A percentile compares a stretch with the other conserved stretches of the same genome.
phyloP scores from a whole-genome alignment of 2,888 invertebrate genomes.

The Drymonia ruficornis region DNA sequence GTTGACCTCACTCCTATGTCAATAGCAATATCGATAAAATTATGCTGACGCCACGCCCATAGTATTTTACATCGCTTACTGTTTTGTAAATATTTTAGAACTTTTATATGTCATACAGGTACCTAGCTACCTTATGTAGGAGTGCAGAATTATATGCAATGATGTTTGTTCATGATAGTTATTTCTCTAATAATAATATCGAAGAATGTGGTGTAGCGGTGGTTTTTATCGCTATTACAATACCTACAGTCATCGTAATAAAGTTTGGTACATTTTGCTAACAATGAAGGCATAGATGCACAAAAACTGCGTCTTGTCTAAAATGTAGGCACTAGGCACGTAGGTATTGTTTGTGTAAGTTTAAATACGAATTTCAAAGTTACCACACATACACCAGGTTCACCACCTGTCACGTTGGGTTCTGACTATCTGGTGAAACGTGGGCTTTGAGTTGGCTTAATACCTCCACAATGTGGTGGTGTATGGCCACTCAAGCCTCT shows the following conservation, averaged over 20 bases:
- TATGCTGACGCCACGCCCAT: background rate
- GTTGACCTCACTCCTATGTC: too few species aligned
- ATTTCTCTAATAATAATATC: slow-evolving; percentile 22
- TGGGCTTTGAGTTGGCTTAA: too few species aligned
- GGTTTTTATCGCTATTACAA: slow-evolving; percentile 15
- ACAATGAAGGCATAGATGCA: background rate
- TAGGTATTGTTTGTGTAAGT: background rate
- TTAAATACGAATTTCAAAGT: too few species aligned
- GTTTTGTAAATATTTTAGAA: background rate
- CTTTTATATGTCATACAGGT: too few species aligned
- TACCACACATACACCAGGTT: too few species aligned
- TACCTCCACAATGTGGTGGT: too few species aligned
- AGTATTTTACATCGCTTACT: background rate
- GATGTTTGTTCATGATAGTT: background rate
- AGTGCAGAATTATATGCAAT: too few species aligned
- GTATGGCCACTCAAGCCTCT: too few species aligned
- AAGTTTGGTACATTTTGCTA: background rate
- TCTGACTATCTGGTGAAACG: too few species aligned
- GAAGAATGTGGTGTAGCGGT: slow-evolving; percentile 40
- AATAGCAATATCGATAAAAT: too few species aligned
- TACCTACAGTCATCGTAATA: background rate
- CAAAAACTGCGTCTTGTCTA: background rate
- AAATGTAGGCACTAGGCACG: background rate
- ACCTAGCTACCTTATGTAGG: too few species aligned
- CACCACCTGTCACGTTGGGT: too few species aligned